Evolutionary conservation across 92 coral and sea anemone species (phyloP).

Genomic region (Phenganax marumi): DNA sequence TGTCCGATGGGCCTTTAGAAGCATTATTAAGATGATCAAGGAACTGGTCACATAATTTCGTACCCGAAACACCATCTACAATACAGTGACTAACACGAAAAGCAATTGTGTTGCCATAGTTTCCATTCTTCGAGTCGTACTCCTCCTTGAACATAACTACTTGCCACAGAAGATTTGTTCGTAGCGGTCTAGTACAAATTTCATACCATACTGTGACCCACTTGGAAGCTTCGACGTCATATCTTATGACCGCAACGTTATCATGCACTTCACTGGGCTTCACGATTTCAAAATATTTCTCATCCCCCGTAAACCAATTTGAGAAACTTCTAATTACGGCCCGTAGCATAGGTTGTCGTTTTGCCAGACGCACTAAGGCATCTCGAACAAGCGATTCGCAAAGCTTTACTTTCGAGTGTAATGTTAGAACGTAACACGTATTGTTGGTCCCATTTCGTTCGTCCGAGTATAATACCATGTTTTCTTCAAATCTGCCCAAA

Average conservation of each 20-base stretch:
- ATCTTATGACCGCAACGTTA: background rate
- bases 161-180: background rate
- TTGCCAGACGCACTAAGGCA: background rate
- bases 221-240: background rate
- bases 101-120: background rate
- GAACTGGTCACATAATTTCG: constrained; percentile 5
- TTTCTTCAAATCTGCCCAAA: constrained; percentile 21
- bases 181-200: background rate
- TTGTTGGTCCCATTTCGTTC: constrained; percentile 3
- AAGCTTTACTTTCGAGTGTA: background rate
- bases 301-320: background rate
- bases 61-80: background rate
- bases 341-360: constrained; percentile 12
- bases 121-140: background rate
- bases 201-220: constrained; percentile 11
- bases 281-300: background rate
- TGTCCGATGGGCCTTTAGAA: background rate
- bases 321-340: background rate
- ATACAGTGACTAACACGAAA: constrained; percentile 9
- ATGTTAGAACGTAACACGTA: background rate
- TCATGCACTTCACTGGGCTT: background rate
- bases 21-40: background rate
- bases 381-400: constrained; percentile 10
- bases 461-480: background rate
- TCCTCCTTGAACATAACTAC: background rate